Evolutionary conservation across 2,113 vertebrate genomes (phyloP), one percentile per base, ranked within the genome.

Genomic region (Willisornis vidua): DNA sequence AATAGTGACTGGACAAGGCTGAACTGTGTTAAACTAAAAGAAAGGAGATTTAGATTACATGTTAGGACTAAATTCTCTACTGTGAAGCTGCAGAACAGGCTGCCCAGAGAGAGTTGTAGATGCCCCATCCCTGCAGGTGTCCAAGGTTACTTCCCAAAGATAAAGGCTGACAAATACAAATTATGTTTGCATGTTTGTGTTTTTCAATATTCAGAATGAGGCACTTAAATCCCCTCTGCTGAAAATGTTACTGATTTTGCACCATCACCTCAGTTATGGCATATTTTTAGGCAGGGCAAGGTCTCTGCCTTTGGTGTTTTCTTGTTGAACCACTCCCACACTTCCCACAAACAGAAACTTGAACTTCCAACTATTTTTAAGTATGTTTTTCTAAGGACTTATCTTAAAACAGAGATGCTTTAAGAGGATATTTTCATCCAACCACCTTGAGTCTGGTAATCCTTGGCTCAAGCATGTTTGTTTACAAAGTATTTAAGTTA

Each of bases 321-420:
- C 63, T 59, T 58, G 37, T 35, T 62, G 35, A 86, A 39, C 55
- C 24, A 77, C 72, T 77, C 83, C 79, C 59, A 71, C 10, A 4
- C 35, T 90, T 92, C 45, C 68, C 72, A 93, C 46, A 86, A 83
- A 93, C 63, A 92, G 51, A 85, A 85, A 82, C 33, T 14, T 84
- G 28, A 95, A 89, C 59, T 43, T 62, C 25, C 4, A 94, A 43
- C 61, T 87, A 78, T 66, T 86, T 87, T 73, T 6, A 93, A 90
- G 39, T 78, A 75, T 39, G 55, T 80, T 95, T 95, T 86, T 70
- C 76, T n/a, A 95, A 66, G 51, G 59, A 94, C 22, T 88, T 88
- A 39, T n/a, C 67, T 76, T 80, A 80, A 5, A 0, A 58, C 41
- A 73, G 78, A 46, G 18, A 70, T 43, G 28, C 51, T 92, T 70